Evolutionary conservation across 2,113 vertebrate genomes (phyloP).

Genomic region (Diglossa brunneiventris): DNA sequence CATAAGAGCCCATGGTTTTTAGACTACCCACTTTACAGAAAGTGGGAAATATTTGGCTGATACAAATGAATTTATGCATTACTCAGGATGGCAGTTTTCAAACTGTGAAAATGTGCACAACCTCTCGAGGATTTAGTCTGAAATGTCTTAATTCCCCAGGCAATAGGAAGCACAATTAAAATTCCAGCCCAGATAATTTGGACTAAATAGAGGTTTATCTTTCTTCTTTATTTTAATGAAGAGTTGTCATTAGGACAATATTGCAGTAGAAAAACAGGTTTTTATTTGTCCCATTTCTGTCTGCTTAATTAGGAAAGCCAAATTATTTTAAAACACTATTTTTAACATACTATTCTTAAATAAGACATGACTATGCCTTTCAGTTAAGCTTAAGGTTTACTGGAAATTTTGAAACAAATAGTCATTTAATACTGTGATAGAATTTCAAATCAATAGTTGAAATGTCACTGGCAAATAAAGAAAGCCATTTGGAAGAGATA

Average conservation of each 20-base stretch:
- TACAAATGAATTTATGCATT: not conserved
- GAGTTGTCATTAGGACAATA: not conserved
- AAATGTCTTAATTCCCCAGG: not conserved
- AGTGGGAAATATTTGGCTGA: fast-evolving
- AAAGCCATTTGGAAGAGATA: not conserved
- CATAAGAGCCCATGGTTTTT: not conserved
- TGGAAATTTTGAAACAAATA: slow-evolving; percentile 11
- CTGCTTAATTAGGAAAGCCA: not conserved
- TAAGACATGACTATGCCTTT: not conserved
- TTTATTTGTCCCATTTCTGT: not conserved
- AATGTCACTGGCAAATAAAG: slow-evolving; percentile 19
- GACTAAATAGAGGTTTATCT: not conserved
- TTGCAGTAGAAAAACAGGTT: not conserved
- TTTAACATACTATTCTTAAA: not conserved
- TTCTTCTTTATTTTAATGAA: not conserved
- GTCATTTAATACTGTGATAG: not conserved
- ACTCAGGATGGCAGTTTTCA: not conserved
- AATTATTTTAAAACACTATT: not conserved
- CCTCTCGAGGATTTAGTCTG: not conserved
- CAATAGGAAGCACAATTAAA: not conserved
- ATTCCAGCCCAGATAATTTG: not conserved
- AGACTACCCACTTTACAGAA: not conserved
- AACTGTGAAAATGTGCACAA: not conserved
- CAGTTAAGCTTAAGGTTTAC: not conserved
- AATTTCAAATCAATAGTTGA: slow-evolving; percentile 9